These are phyloP conservation scores for Capitella teleta DNA, from an alignment of 1,140 invertebrate species.

Conservation along the genomic window DNA sequence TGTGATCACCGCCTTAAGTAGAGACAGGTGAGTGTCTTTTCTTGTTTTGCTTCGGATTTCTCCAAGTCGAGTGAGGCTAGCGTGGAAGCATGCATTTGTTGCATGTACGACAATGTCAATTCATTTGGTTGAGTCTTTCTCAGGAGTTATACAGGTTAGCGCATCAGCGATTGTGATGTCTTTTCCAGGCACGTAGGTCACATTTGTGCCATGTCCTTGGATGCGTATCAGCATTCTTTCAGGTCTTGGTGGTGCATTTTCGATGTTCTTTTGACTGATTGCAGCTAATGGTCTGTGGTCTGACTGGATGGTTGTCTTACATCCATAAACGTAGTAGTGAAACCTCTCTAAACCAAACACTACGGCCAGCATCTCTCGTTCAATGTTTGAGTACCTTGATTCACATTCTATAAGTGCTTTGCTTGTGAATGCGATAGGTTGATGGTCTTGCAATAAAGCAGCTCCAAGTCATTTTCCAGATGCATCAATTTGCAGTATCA, in stretches of 20 bases:
- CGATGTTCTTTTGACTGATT: slow-evolving; percentile 39
- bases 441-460: background rate
- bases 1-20: too few relatives aligned
- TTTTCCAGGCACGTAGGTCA: slow-evolving; percentile 32
- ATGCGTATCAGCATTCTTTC: too few relatives aligned
- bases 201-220: slow-evolving; percentile 36
- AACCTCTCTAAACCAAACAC: background rate
- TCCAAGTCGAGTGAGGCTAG: too few relatives aligned
- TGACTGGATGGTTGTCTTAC: slow-evolving; percentile 3
- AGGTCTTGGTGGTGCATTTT: slow-evolving; percentile 27
- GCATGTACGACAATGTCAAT: too few relatives aligned
- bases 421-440: slow-evolving; percentile 4
- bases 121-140: too few relatives aligned
- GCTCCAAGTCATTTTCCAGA: slow-evolving; percentile 33
- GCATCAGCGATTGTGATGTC: slow-evolving; percentile 39
- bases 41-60: too few relatives aligned
- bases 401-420: slow-evolving; percentile 1
- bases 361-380: slow-evolving; percentile 6
- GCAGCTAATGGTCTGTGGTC: slow-evolving; percentile 21
- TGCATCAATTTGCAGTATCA: slow-evolving; percentile 15
- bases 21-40: too few relatives aligned
- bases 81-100: too few relatives aligned
- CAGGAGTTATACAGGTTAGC: too few relatives aligned
- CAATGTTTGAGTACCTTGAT: background rate
- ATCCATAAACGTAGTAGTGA: slow-evolving; percentile 9